A percentile compares a stretch with the other conserved stretches of the same genome.
Evolutionary conservation across 2,113 vertebrate genomes (phyloP).

Genomic region (Sterrhoptilus dennistouni): DNA sequence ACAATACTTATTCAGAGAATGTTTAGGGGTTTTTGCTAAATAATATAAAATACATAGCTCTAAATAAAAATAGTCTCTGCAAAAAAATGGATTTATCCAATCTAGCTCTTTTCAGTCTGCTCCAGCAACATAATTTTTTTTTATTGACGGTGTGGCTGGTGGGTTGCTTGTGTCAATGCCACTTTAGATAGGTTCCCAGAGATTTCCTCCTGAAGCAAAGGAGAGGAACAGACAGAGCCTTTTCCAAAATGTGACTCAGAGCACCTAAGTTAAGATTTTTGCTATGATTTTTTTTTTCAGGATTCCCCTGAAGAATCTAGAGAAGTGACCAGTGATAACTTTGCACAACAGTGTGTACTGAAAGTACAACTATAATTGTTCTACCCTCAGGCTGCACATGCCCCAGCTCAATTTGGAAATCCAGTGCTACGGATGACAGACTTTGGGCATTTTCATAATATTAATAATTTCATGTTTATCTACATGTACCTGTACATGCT

Average conservation of each 20-base stretch:
- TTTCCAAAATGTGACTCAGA: background rate
- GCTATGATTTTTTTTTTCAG: background rate
- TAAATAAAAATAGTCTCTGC: background rate
- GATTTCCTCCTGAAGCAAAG: background rate
- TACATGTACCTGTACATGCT: background rate
- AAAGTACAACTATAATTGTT: background rate
- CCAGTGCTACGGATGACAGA: background rate
- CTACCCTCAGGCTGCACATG: background rate
- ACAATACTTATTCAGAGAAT: background rate
- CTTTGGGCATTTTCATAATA: background rate
- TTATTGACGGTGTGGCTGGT: background rate
- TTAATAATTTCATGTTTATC: background rate
- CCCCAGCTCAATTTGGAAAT: background rate
- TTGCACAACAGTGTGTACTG: background rate
- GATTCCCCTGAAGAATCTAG: background rate
- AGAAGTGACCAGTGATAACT: background rate
- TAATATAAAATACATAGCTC: background rate
- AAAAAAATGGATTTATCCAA: background rate
- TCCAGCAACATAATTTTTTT: background rate
- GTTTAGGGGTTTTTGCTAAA: background rate
- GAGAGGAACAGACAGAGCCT: background rate
- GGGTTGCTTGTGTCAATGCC: background rate
- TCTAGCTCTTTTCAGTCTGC: background rate
- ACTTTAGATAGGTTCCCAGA: background rate
- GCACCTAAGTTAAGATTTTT: background rate